These are phyloP conservation scores for Gryon sp. DNA, from an alignment of 1,140 invertebrate genomes.

Conservation along the genomic window DNA sequence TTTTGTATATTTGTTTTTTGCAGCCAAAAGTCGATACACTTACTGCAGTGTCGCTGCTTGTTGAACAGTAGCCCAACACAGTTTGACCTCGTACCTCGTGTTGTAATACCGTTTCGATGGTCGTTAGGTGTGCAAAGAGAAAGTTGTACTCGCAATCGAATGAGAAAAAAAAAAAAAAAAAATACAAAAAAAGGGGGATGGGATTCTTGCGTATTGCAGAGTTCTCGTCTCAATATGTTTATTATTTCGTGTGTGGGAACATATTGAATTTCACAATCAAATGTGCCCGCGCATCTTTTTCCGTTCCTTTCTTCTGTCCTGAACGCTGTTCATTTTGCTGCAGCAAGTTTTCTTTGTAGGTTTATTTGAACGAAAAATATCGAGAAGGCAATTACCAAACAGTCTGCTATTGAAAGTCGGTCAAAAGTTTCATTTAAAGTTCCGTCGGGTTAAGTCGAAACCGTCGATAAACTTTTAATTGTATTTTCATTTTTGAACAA, in stretches of 20 bases:
- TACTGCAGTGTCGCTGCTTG: conserved; percentile 37
- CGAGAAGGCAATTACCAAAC: too few relatives aligned
- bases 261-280: conserved; percentile 29
- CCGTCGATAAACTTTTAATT: too few relatives aligned
- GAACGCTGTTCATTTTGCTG: too few relatives aligned
- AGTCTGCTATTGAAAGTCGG: too few relatives aligned
- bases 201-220: conserved; percentile 32
- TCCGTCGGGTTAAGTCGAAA: too few relatives aligned
- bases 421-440: too few relatives aligned
- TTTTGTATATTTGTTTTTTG: too few relatives aligned
- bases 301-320: background rate
- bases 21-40: conserved; percentile 49
- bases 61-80: conserved; percentile 41
- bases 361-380: too few relatives aligned
- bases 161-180: conserved; percentile 56
- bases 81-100: conserved; percentile 43
- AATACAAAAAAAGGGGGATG: conserved; percentile 26
- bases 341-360: too few relatives aligned
- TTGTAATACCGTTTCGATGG: conserved; percentile 40
- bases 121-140: conserved; percentile 58
- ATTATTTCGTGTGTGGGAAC: conserved; percentile 47
- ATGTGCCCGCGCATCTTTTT: background rate
- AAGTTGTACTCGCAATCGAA: conserved; percentile 45
- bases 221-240: conserved; percentile 51
- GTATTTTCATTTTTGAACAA: too few relatives aligned